Evolutionary conservation across 1,140 invertebrate species (phyloP).

Genomic region (Nasonia giraulti): DNA sequence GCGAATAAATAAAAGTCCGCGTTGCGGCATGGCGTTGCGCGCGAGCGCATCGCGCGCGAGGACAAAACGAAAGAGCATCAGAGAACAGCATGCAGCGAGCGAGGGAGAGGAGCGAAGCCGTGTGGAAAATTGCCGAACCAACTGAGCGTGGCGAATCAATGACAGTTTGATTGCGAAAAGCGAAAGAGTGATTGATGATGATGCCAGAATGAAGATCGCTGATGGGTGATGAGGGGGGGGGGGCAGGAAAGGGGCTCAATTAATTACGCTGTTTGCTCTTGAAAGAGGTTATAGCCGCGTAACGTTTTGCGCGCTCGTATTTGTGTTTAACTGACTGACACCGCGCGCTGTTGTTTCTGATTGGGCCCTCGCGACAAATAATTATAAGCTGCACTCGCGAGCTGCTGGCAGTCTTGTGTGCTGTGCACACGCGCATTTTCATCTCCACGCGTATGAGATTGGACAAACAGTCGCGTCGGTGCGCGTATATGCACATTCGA

Average conservation of each 20-base stretch:
- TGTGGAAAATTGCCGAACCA: constrained; percentile 11
- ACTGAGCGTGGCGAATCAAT: constrained; percentile 16
- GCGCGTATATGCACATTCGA: background rate
- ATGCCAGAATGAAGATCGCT: background rate
- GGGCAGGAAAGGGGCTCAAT: constrained; percentile 3
- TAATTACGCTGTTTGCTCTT: constrained; percentile 17
- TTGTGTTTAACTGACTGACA: background rate
- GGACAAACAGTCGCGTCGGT: background rate
- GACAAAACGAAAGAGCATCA: background rate
- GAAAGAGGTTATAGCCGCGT: background rate
- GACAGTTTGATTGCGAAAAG: constrained; percentile 35
- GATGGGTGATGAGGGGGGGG: no score
- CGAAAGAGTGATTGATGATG: constrained; percentile 26
- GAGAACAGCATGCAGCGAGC: background rate
- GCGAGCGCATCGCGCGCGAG: background rate
- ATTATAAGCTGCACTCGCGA: background rate
- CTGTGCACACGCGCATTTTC: background rate
- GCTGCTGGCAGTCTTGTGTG: background rate
- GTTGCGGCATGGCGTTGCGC: background rate
- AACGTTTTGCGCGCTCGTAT: background rate
- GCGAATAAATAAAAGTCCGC: background rate
- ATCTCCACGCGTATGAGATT: background rate
- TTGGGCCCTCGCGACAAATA: background rate
- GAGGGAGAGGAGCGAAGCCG: background rate
- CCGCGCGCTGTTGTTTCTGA: constrained; percentile 9